These are phyloP conservation scores for Falcunculus frontatus DNA, from an alignment of 2,113 vertebrate species.

Conservation along the genomic window DNA sequence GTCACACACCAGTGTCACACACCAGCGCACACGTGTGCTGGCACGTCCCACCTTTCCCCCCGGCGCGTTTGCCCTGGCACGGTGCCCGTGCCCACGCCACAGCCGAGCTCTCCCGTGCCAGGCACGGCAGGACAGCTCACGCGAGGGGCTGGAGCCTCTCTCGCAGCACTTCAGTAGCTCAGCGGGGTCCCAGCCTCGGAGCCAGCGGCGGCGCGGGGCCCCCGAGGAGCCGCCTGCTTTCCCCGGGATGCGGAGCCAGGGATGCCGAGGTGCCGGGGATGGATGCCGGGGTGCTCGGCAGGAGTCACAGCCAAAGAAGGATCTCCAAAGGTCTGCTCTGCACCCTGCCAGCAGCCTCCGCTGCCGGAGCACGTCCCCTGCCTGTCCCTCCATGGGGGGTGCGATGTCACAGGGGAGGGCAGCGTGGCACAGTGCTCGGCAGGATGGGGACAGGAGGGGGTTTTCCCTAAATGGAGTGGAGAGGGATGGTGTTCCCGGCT, in stretches of 20 bases:
- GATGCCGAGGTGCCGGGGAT: neutral
- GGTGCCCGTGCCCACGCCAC: fast-evolving
- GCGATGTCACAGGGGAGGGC: neutral
- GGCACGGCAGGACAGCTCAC: neutral
- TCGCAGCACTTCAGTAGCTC: neutral
- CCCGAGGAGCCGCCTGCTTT: neutral
- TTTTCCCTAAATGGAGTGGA: neutral
- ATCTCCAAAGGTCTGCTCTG: neutral
- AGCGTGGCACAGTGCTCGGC: neutral
- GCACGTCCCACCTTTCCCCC: neutral
- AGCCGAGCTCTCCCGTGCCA: neutral
- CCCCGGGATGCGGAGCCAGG: neutral
- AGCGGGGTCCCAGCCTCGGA: neutral
- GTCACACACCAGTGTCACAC: neutral
- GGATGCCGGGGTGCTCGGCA: neutral
- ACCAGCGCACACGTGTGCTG: fast-evolving
- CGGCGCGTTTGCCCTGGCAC: neutral
- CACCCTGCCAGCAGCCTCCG: neutral
- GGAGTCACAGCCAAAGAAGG: fast-evolving
- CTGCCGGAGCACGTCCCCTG: neutral
- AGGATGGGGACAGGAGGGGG: neutral
- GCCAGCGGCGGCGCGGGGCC: neutral
- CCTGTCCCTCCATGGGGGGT: neutral
- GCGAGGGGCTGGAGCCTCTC: neutral
- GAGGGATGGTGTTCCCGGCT: neutral